Conservation (phyloP, 2,797 vertebrate species). For the Lepilemur septentrionalis region DNA sequence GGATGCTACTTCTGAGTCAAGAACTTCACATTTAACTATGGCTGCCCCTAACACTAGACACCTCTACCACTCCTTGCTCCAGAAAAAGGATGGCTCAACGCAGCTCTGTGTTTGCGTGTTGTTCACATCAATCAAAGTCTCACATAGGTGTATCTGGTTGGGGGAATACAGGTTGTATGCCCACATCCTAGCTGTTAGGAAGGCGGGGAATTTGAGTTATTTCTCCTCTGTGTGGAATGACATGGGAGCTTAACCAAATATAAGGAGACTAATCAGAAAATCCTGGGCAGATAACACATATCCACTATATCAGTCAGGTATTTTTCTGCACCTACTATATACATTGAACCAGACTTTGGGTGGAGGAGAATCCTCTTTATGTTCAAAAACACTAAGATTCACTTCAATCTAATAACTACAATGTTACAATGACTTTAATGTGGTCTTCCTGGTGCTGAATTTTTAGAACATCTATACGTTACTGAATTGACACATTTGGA, state of each 20-base stretch:
- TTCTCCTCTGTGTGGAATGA: neutral
- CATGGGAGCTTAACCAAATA: neutral
- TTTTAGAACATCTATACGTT: conserved; percentile 38
- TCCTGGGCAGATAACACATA: neutral
- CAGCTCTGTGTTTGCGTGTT: neutral
- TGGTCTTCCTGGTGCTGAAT: neutral
- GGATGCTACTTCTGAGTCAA: neutral
- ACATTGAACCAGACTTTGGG: neutral
- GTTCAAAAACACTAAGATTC: neutral
- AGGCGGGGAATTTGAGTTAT: neutral
- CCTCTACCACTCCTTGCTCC: rapidly evolving
- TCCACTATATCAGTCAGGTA: neutral
- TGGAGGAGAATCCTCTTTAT: neutral
- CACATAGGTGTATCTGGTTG: neutral
- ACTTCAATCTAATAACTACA: neutral
- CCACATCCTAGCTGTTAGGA: neutral
- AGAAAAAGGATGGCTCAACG: neutral
- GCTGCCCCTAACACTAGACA: rapidly evolving
- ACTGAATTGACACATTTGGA: conserved; percentile 63
- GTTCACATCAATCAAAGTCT: neutral
- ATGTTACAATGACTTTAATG: neutral
- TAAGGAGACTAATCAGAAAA: neutral
- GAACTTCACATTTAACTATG: neutral
- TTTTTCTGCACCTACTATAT: neutral
- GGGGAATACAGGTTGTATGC: neutral